Percentiles rank a stretch among this genome's conserved stretches.
phyloP scores from a whole-genome alignment of 2,113 vertebrate species.

The Hippoglossus stenolepis region DNA sequence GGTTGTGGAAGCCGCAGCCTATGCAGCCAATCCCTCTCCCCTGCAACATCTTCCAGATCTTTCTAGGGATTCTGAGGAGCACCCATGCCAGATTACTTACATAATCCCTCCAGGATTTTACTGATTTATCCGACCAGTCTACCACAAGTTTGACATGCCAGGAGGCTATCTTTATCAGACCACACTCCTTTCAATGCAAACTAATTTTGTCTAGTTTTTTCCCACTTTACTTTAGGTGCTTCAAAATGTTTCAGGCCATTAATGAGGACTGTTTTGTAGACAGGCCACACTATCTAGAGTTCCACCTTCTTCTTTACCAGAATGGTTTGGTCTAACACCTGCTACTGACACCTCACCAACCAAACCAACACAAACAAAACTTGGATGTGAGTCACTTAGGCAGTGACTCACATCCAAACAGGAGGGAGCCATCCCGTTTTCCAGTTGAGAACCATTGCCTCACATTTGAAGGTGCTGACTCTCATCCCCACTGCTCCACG shows the following conservation, averaged over 20 bases:
- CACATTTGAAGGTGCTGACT: neutral
- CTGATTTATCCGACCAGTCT: neutral
- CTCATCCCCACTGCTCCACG: neutral
- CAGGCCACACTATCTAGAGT: neutral
- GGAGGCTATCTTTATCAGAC: neutral
- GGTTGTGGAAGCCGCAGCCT: neutral
- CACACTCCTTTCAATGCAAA: neutral
- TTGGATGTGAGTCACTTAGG: neutral
- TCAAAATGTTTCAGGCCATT: neutral
- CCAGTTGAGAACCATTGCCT: neutral
- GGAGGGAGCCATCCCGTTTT: neutral
- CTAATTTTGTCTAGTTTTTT: neutral
- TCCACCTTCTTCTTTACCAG: neutral
- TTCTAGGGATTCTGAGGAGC: neutral
- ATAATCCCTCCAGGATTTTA: neutral
- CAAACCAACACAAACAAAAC: neutral
- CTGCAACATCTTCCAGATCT: neutral
- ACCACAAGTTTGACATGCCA: neutral
- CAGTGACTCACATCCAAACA: neutral
- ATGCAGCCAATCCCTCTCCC: neutral
- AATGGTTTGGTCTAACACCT: neutral
- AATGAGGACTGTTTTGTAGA: neutral
- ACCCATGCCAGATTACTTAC: neutral
- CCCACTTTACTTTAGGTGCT: neutral
- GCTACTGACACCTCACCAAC: neutral